Base-by-base conservation (phyloP, 2,113 vertebrate genomes). In the Rhizomys pruinosus region DNA sequence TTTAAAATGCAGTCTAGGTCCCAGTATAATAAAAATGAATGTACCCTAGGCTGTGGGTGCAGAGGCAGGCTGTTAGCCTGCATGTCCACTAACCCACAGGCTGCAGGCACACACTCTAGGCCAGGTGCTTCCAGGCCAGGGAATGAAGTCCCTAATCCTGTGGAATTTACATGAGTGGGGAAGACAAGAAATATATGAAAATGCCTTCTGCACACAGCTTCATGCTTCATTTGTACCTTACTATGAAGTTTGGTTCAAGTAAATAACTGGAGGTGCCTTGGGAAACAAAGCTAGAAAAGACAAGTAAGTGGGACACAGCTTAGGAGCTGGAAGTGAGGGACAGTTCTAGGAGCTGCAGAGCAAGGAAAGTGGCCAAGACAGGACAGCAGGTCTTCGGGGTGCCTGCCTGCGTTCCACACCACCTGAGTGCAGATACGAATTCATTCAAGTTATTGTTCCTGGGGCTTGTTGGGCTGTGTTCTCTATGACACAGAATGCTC, bases 151-250 rank as follows among this genome's bases (percentile, higher is more conserved):
- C 63, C 42, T 57, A 17, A 39, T 39, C 1, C 76, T 81, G 44
- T 19, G 23, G 12, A 89, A 23, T 10, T 79, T 39, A 23, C 12
- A 9, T n/a, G 64, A 34, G 12, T 5, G 23, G 7, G 16, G 3
- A n/a, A 91, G 72, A 44, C 42, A 61, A 2, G 39, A 77, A 44
- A 76, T 32, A n/a, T 47, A 57, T 34, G 11, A 92, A 47, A 63
- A 42, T 27, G 13, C 4, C 17, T 9, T 29, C 9, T 5, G 10
- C 1, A 2, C 0, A 5, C 23, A 5, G 15, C 57, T 4, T 47
- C 74, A 47, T 39, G 61, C 42, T 27, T 66, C 55, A 16, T 42
- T 6, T 42, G 84, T 61, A 34, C n/a, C 68, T 87, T 7, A 5
- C 32, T 39, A 61, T 32, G 12, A 74, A n/a, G 17, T 23, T 1